These are phyloP conservation scores for Steinernema hermaphroditum DNA, from an alignment of 2,888 invertebrate genomes.

Conservation along the genomic window DNA sequence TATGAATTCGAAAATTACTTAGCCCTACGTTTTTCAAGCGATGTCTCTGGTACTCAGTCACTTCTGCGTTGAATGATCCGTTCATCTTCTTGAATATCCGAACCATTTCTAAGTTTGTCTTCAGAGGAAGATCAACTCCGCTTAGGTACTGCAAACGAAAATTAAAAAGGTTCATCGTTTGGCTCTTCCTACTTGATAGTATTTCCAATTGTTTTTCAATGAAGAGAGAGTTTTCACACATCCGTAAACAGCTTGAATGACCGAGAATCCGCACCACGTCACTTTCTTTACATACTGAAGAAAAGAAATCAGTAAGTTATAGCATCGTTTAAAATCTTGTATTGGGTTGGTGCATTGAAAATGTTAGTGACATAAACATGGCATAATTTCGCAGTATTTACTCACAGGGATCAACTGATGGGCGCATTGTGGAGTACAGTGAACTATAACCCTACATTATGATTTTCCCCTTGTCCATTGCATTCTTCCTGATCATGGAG, in stretches of 20 bases:
- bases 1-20: neutral
- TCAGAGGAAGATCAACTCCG: constrained; percentile 45
- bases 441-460: no score
- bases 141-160: constrained; percentile 37
- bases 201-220: constrained; percentile 38
- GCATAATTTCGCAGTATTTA: no score
- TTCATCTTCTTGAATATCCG: constrained; percentile 48
- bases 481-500: no score
- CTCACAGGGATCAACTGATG: no score
- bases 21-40: no score
- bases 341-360: no score
- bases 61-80: constrained; percentile 44
- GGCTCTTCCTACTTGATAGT: constrained; percentile 34
- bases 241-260: constrained; percentile 34
- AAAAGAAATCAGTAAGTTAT: no score
- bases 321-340: no score
- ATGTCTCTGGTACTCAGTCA: neutral
- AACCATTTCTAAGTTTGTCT: constrained; percentile 51
- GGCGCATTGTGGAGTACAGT: no score
- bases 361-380: no score
- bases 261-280: constrained; percentile 34
- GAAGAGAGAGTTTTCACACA: constrained; percentile 29
- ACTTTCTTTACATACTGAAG: constrained; percentile 34
- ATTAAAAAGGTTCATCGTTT: neutral
- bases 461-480: no score